Percentiles rank a stretch among this genome's conserved stretches.
Evolutionary conservation across 2,113 vertebrate species (phyloP).

Genomic region (Kobus ellipsiprymnus): DNA sequence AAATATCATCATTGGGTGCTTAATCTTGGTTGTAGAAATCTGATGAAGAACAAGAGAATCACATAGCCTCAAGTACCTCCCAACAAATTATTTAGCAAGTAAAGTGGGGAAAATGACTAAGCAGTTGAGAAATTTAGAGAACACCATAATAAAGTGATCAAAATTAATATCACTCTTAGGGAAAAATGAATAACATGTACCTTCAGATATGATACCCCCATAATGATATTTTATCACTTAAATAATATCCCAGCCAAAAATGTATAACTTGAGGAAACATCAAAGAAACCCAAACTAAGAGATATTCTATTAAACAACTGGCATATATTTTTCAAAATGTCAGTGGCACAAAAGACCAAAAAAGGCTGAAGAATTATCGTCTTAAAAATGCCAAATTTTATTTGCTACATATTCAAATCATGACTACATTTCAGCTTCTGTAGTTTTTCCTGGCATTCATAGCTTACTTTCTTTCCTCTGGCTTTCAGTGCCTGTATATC

Average conservation of each 20-base stretch:
- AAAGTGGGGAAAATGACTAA: not conserved
- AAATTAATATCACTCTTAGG: not conserved
- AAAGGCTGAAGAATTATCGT: not conserved
- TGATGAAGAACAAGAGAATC: not conserved
- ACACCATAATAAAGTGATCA: not conserved
- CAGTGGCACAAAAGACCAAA: not conserved
- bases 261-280: not conserved
- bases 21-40: not conserved
- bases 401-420: not conserved
- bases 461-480: not conserved
- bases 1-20: not conserved
- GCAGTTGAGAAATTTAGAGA: not conserved
- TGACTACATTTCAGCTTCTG: not conserved
- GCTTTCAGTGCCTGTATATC: not conserved
- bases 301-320: not conserved
- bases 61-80: not conserved
- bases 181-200: not conserved
- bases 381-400: not conserved
- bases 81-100: slow-evolving; percentile 4
- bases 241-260: not conserved
- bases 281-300: not conserved
- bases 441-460: not conserved
- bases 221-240: not conserved
- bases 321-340: not conserved
- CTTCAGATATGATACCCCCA: not conserved